A percentile compares a stretch with the other conserved stretches of the same genome.
Evolutionary conservation across 2,113 vertebrate genomes (phyloP).

Genomic region (Oceanites oceanicus): DNA sequence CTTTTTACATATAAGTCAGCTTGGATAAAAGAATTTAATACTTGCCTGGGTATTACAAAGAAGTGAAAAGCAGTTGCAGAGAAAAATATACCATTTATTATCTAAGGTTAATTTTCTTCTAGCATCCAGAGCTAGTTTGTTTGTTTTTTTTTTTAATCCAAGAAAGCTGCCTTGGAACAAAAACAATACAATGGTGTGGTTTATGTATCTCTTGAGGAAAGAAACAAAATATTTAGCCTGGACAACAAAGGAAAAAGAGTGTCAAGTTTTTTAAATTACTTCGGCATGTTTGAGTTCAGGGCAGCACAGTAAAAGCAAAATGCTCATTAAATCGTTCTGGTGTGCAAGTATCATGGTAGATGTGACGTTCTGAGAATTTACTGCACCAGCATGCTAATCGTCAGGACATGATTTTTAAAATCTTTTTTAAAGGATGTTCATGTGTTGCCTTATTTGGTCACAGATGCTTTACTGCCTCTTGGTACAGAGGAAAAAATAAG

Average conservation of each 20-base stretch:
- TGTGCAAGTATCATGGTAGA: background rate
- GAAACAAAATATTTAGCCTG: constrained; percentile 30
- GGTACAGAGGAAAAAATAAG: background rate
- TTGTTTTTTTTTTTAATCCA: background rate
- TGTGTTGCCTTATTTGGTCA: constrained; percentile 25
- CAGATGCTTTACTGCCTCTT: background rate
- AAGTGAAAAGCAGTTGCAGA: background rate
- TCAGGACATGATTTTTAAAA: background rate
- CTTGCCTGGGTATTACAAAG: background rate
- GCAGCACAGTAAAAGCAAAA: background rate
- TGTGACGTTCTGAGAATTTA: background rate
- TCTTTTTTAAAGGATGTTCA: background rate
- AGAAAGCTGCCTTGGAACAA: background rate
- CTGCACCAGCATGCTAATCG: background rate
- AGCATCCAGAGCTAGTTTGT: background rate
- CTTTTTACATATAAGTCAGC: background rate
- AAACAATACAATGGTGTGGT: background rate
- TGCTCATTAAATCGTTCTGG: background rate
- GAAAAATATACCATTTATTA: background rate
- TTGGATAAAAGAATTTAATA: background rate
- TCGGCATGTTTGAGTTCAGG: background rate
- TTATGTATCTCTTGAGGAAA: background rate
- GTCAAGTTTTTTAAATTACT: constrained; percentile 19
- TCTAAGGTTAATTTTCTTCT: background rate
- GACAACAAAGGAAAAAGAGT: background rate